These are phyloP conservation scores for Drosophila gunungcola DNA, from an alignment of 1,140 invertebrate genomes.

Conservation along the genomic window DNA sequence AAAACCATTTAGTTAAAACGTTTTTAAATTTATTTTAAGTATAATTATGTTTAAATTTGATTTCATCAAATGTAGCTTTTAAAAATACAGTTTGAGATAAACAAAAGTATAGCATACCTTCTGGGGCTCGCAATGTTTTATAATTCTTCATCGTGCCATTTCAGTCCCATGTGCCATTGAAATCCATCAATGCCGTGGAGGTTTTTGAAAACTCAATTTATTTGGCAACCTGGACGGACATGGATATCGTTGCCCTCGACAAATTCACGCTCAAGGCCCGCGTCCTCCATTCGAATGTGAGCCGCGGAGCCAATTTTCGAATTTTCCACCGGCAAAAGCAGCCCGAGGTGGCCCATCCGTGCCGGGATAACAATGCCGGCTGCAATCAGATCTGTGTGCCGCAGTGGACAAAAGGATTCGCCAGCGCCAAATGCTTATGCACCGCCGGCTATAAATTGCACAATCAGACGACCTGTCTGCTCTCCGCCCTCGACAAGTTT, in stretches of 20 bases:
- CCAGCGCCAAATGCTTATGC: constrained; percentile 89
- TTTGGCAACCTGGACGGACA: constrained; percentile 89
- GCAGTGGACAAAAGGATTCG: constrained; percentile 86
- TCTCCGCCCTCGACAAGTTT: constrained; percentile 86
- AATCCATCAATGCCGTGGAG: constrained; percentile 88
- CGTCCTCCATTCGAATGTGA: constrained; percentile 63
- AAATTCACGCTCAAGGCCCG: constrained; percentile 85
- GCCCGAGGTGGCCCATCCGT: constrained; percentile 90
- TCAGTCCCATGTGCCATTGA: constrained; percentile 87
- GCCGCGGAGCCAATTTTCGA: constrained; percentile 87
- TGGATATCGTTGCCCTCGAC: constrained; percentile 87
- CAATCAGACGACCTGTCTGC: constrained; percentile 86
- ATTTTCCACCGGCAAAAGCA: constrained; percentile 91
- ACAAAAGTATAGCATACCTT: background rate
- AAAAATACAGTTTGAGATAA: too few relatives aligned
- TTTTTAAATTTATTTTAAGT: too few relatives aligned
- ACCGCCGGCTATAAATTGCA: constrained; percentile 88
- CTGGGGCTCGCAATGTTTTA: constrained; percentile 3
- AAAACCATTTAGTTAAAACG: too few relatives aligned
- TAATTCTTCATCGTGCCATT: constrained; percentile 53
- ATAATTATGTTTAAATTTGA: too few relatives aligned
- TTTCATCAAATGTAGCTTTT: too few relatives aligned
- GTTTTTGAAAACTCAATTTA: constrained; percentile 89
- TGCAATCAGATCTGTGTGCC: constrained; percentile 91
- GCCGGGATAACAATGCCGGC: constrained; percentile 89